These are phyloP conservation scores for Epistrophella euchroma DNA, from an alignment of 2,888 invertebrate genomes.

Conservation along the genomic window DNA sequence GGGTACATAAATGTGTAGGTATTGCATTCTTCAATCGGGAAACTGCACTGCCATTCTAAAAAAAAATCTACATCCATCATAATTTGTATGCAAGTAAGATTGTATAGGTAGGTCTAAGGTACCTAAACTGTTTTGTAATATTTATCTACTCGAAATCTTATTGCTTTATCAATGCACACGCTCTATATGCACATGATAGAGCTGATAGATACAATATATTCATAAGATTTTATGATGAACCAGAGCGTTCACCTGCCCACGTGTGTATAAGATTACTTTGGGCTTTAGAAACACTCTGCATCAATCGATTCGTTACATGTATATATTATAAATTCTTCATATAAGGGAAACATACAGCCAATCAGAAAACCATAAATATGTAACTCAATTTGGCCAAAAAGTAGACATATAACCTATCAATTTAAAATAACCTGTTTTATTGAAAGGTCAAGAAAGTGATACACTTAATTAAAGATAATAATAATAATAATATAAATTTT, in stretches of 20 bases:
- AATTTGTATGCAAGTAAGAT: neutral
- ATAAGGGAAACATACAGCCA: too few relatives aligned
- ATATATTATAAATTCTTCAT: too few relatives aligned
- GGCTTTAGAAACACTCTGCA: neutral
- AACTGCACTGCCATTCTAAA: neutral
- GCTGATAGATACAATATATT: neutral
- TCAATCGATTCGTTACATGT: neutral
- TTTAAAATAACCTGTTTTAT: too few relatives aligned
- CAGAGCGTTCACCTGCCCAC: neutral
- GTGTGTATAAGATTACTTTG: neutral
- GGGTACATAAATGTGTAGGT: too few relatives aligned
- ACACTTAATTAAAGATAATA: too few relatives aligned
- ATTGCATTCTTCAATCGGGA: too few relatives aligned
- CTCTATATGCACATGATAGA: neutral
- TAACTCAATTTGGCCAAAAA: too few relatives aligned
- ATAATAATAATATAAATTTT: too few relatives aligned
- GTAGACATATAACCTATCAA: too few relatives aligned
- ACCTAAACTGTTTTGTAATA: neutral
- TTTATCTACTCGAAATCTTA: neutral
- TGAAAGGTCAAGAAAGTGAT: too few relatives aligned
- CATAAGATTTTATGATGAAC: neutral
- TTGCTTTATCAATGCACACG: conserved; percentile 4
- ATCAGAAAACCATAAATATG: too few relatives aligned
- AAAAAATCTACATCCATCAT: neutral
- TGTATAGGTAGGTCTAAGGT: too few relatives aligned